Percentiles rank a stretch among this genome's conserved stretches.
phyloP scores from a whole-genome alignment of 2,113 vertebrate genomes.

The Mesocricetus auratus region DNA sequence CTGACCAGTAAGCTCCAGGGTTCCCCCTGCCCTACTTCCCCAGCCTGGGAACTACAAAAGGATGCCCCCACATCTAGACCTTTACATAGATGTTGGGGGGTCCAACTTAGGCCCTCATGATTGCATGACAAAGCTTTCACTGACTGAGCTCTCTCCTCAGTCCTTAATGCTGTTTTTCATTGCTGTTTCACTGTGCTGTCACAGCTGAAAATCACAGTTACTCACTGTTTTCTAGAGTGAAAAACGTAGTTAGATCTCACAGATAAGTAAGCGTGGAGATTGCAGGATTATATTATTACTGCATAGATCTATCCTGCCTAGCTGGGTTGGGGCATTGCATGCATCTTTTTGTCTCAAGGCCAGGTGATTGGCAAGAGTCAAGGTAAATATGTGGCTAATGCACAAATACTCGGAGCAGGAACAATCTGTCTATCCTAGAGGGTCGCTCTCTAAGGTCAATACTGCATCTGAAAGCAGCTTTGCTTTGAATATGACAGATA shows the following conservation, averaged over 20 bases:
- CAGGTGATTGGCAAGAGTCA: conserved; percentile 1
- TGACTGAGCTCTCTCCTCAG: not conserved
- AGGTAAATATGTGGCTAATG: not conserved
- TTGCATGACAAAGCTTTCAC: not conserved
- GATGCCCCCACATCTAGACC: not conserved
- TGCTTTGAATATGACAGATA: conserved; percentile 70
- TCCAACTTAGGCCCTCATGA: not conserved
- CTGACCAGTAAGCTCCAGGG: too few relatives aligned
- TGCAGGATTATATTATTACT: fast-evolving
- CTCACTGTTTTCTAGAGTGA: not conserved
- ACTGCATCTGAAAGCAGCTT: conserved; percentile 49
- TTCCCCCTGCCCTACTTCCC: not conserved
- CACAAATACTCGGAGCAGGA: not conserved
- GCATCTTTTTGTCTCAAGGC: not conserved
- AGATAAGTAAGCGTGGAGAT: too few relatives aligned
- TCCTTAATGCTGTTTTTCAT: not conserved
- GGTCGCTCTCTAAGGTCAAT: conserved; percentile 57
- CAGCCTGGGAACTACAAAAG: not conserved
- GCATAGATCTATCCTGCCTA: not conserved
- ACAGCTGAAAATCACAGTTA: not conserved
- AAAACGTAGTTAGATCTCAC: not conserved
- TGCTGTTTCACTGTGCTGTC: not conserved
- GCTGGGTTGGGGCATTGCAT: too few relatives aligned
- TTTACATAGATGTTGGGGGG: not conserved
- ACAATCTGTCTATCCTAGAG: conserved; percentile 3